phyloP scores from a whole-genome alignment of 2,888 invertebrate genomes.

The Limnephilus marmoratus region DNA sequence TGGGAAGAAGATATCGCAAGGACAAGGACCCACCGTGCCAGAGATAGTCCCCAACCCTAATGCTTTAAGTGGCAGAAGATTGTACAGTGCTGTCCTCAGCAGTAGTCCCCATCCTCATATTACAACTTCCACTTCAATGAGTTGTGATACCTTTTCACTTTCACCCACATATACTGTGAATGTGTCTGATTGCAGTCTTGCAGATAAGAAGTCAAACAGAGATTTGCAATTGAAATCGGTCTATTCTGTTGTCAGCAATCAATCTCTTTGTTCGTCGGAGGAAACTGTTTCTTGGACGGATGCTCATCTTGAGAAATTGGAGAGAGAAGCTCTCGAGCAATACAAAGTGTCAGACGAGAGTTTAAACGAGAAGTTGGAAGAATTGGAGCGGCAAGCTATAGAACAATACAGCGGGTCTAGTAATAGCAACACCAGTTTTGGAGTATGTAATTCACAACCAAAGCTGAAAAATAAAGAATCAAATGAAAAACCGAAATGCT shows the following conservation, averaged over 20 bases:
- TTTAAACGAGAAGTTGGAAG: slow-evolving; percentile 78
- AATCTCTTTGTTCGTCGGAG: slow-evolving; percentile 38
- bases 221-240: slow-evolving; percentile 43
- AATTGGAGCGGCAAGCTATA: slow-evolving; percentile 81
- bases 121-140: slow-evolving; percentile 5
- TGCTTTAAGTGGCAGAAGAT: slow-evolving; percentile 37
- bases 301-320: slow-evolving; percentile 75
- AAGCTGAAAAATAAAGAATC: neutral
- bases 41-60: neutral
- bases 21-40: neutral
- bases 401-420: slow-evolving; percentile 80
- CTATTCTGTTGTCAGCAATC: neutral
- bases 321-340: slow-evolving; percentile 79
- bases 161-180: neutral
- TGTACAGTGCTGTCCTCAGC: slow-evolving; percentile 59
- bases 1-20: slow-evolving; percentile 17
- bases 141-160: slow-evolving; percentile 15
- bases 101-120: slow-evolving; percentile 7
- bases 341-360: slow-evolving; percentile 79
- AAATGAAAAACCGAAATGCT: neutral
- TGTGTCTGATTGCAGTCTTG: neutral
- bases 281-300: slow-evolving; percentile 47
- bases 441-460: neutral
- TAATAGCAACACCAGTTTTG: slow-evolving; percentile 74
- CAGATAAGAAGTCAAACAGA: neutral